Evolutionary conservation across 2,888 invertebrate species (phyloP).

Genomic region (Leucophenga montana): DNA sequence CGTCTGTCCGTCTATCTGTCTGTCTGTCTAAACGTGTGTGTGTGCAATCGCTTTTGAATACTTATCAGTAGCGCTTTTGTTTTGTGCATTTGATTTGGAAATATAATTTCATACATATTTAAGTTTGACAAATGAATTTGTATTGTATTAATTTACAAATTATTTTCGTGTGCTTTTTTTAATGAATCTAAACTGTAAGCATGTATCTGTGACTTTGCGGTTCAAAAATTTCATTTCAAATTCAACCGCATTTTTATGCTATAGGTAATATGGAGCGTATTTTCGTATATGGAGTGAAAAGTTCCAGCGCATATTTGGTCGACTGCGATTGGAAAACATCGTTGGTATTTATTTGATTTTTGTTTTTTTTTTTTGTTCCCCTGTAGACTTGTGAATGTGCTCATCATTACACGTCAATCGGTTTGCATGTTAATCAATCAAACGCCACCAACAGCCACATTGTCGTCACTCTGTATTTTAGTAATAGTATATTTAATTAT

Average conservation of each 20-base stretch:
- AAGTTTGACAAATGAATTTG: background rate
- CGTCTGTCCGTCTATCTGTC: background rate
- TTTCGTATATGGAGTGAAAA: constrained; percentile 29
- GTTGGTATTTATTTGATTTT: constrained; percentile 2
- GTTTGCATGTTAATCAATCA: constrained; percentile 59
- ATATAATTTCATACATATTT: constrained; percentile 42
- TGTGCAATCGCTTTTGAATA: background rate
- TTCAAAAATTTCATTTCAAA: constrained; percentile 22
- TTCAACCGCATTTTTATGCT: constrained; percentile 10
- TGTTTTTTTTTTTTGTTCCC: background rate
- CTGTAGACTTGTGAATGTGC: background rate
- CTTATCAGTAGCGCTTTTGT: constrained; percentile 38
- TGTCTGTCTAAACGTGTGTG: background rate
- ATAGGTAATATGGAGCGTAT: no score
- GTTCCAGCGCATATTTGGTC: constrained; percentile 21
- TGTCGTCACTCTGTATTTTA: no score
- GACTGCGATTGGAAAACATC: constrained; percentile 2
- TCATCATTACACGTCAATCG: background rate
- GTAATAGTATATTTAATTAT: constrained; percentile 56
- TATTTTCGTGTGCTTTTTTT: constrained; percentile 20
- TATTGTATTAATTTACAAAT: background rate
- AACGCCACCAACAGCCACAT: constrained; percentile 23
- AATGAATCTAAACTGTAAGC: constrained; percentile 21
- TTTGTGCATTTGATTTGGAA: constrained; percentile 33
- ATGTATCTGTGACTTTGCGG: constrained; percentile 26